Evolutionary conservation across 2,888 invertebrate genomes (phyloP), one percentile per base, ranked within the genome.

Genomic region (Dione vanillae): DNA sequence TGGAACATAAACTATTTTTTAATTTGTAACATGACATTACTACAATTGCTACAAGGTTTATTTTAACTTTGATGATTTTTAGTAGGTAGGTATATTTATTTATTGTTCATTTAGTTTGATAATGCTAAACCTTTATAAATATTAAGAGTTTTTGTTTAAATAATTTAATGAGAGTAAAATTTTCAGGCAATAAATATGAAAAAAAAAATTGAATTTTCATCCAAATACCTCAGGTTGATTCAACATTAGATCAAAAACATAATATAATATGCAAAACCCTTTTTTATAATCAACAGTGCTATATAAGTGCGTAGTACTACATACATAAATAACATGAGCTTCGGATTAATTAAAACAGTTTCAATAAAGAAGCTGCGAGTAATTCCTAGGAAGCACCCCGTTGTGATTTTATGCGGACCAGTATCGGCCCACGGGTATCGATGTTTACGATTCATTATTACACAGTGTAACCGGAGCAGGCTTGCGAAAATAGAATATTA

Each of bases 321-420:
- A 67, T 71, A 72, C 76, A 81, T 80, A 82, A 81, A 81, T 79
- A 78, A 78, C 73, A 72, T 65, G 76, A 74, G 61, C 69, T 74
- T 78, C 74, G 71, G 76, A 74, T 82, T 88, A 89, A 90, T 90
- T 90, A 89, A 88, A 86, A 85, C 78, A 85, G 80, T 85, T 86
- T 83, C 85, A 86, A 86, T 85, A 85, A 86, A 84, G 79, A 74
- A 78, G 72, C 77, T 77, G 80, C 81, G 78, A 78, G 80, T 80
- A 84, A 82, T 70, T 72, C 51, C 68, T 67, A 70, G 70, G 74
- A 71, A 73, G 87, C 88, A 75, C 88, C 91, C 90, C 88, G 89
- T 83, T 78, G 91, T 78, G 89, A 84, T 84, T 83, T 84, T 84
- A 83, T 76, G 74, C 72, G 68, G 51, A 64, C 62, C 59, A 65